Base-by-base conservation (phyloP, 2,888 invertebrate species). In the Drosophila quinaria region DNA sequence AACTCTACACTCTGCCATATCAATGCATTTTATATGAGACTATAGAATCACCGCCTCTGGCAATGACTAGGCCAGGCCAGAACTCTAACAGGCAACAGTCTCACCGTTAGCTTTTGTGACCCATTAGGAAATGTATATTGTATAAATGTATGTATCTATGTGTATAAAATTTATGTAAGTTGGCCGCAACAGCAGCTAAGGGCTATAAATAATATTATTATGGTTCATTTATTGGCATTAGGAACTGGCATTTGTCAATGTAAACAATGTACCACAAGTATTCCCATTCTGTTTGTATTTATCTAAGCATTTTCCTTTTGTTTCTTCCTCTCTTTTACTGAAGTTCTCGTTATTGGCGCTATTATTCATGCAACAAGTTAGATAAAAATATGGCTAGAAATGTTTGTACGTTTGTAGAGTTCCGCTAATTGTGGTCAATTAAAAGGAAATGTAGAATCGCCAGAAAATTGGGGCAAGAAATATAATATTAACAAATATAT, bases 311-410 rank as follows among this genome's bases (percentile, higher is more conserved):
- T 66, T 44, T 54, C 15, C 46, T 60, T 17, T 35, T 15, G 49
- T 42, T 63, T 56, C 44, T 59, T 62, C 44, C 11, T 37, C 59
- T 64, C 50, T 42, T 46, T 42, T n/a, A 62, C 63, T 54, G 62
- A 69, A 58, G 70, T 46, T 51, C 46, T 60, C 70, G 69, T 78
- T 83, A 80, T 75, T 80, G 49, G 72, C 71, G 66, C 63, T 63
- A 82, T 86, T 79, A 81, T 77, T 79, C 74, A 80, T 74, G 83
- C 86, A 86, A 86, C 86, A 85, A 85, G 87, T 85, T 80, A 41
- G 47, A 44, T 56, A 42, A 25, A 25, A 50, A 58, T 54, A 54
- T 17, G 13, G 29, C 29, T 17, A 55, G 19, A n/a, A 41, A 42
- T 41, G 56, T 17, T 46, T 42, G 13, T 13, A 13, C 25, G 11